Percentiles rank a stretch among this genome's conserved stretches.
These are phyloP conservation scores for Dasysyrphus tricinctus DNA, from an alignment of 2,888 invertebrate species.

Conservation along the genomic window DNA sequence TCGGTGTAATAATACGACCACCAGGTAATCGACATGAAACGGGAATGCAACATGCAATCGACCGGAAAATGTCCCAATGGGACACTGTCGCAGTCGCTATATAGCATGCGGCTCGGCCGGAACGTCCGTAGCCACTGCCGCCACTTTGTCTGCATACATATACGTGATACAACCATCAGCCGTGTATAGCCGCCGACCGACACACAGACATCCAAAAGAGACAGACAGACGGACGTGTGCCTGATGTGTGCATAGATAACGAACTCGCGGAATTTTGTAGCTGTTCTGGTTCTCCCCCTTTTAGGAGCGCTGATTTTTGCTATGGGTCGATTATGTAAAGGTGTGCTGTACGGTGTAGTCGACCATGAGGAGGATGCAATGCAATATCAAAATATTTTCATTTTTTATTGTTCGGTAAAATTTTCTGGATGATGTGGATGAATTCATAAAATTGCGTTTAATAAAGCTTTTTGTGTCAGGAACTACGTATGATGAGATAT, in stretches of 20 bases:
- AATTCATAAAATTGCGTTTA: background rate
- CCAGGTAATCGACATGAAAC: slow-evolving; percentile 76
- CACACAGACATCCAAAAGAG: background rate
- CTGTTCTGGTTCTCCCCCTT: slow-evolving; percentile 11
- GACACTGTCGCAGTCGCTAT: slow-evolving; percentile 59
- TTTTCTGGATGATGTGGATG: background rate
- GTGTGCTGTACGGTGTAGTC: slow-evolving; percentile 1
- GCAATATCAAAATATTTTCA: slow-evolving; percentile 24
- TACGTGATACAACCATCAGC: background rate
- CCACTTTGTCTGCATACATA: slow-evolving; percentile 34
- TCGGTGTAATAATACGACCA: slow-evolving; percentile 68
- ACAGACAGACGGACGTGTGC: slow-evolving; percentile 28
- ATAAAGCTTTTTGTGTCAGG: background rate
- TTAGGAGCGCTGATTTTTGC: background rate
- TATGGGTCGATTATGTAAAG: slow-evolving; percentile 1
- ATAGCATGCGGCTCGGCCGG: slow-evolving; percentile 35
- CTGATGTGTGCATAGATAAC: slow-evolving; percentile 35
- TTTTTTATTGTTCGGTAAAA: slow-evolving; percentile 6
- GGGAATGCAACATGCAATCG: slow-evolving; percentile 75
- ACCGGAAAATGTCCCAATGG: slow-evolving; percentile 72
- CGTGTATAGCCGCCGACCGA: background rate
- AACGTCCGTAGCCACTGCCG: slow-evolving; percentile 42
- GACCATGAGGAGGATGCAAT: slow-evolving; percentile 51
- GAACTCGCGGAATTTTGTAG: slow-evolving; percentile 32
- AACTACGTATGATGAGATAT: background rate